Evolutionary conservation across 2,797 vertebrate species (phyloP).

Genomic region (Tachyglossus aculeatus): DNA sequence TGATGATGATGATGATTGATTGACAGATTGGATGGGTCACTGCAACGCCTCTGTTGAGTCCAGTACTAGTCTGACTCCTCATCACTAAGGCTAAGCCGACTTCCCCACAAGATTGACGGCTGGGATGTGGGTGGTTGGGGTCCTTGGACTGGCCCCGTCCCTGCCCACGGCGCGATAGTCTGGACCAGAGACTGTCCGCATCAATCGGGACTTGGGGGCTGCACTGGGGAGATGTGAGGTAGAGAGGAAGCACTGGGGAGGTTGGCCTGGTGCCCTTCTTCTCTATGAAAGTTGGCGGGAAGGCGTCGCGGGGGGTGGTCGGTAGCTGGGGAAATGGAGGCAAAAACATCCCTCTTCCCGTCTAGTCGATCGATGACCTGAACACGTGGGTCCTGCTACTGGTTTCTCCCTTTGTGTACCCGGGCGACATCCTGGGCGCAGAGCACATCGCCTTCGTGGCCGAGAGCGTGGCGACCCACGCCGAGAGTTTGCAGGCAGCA

Average conservation of each 20-base stretch:
- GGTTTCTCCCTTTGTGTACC: conserved; percentile 70
- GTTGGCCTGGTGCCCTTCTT: neutral
- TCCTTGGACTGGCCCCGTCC: no score
- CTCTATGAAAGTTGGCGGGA: rapidly evolving
- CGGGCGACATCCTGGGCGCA: conserved; percentile 63
- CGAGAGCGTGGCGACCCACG: conserved; percentile 78
- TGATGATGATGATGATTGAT: no score
- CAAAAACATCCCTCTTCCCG: conserved; percentile 25
- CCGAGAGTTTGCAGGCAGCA: conserved; percentile 40
- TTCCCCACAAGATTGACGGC: no score
- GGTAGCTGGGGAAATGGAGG: neutral
- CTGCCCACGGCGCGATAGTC: no score
- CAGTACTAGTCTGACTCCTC: no score
- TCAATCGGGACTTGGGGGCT: no score
- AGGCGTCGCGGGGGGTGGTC: neutral
- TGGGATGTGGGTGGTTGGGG: no score
- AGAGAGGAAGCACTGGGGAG: neutral
- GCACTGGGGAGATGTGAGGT: neutral
- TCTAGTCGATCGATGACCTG: conserved; percentile 86
- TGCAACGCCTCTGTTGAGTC: no score
- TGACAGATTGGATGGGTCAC: no score
- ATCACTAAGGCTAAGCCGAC: no score
- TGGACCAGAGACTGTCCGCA: no score
- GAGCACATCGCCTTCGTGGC: conserved; percentile 92
- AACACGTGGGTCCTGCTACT: conserved; percentile 87